Conservation (phyloP, 2,113 vertebrate genomes). For the Sorex fumeus region DNA sequence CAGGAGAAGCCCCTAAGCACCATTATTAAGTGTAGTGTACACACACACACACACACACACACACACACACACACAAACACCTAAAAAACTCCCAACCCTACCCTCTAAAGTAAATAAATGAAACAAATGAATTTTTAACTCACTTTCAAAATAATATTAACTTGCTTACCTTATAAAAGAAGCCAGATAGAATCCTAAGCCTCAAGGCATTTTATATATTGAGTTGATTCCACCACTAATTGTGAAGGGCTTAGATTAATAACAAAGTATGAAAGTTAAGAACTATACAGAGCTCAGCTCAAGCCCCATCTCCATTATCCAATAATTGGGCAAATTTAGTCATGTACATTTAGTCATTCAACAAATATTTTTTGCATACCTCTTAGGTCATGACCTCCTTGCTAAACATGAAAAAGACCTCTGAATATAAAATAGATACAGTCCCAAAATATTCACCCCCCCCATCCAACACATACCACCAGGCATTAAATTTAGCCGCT, state of each 20-base stretch:
- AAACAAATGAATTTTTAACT: conserved; percentile 39
- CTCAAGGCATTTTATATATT: not conserved
- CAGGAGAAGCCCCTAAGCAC: no score
- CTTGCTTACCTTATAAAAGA: not conserved
- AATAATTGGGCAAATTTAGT: not conserved
- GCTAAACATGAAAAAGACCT: not conserved
- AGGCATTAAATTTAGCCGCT: not conserved
- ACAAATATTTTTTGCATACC: not conserved
- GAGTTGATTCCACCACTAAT: not conserved
- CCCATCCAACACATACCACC: not conserved
- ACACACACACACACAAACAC: no score
- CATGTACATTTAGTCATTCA: not conserved
- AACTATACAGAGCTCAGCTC: not conserved
- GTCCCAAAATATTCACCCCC: not conserved
- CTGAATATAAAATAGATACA: not conserved
- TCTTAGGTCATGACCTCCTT: not conserved
- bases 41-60: no score
- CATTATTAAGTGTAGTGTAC: no score
- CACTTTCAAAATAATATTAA: conserved; percentile 44
- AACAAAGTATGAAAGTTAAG: not conserved
- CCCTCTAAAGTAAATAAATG: not conserved
- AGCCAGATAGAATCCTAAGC: not conserved
- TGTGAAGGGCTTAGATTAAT: not conserved
- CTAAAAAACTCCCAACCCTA: no score
- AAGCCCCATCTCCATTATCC: not conserved